Evolutionary conservation across 92 coral and sea anemone genomes (phyloP), one percentile per base, ranked within the genome.

Genomic region (Phenganax stokvisi): DNA sequence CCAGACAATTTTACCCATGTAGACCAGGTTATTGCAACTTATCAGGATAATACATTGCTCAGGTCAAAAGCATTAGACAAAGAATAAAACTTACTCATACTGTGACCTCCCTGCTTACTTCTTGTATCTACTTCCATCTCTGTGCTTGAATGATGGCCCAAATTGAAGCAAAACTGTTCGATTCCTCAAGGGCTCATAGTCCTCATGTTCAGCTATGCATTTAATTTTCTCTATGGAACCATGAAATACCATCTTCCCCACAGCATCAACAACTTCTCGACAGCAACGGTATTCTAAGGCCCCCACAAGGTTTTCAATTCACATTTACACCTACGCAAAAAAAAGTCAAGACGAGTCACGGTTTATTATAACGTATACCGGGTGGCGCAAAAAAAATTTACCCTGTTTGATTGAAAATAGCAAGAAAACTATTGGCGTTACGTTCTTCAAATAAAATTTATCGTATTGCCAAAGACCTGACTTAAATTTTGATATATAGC

Each of bases 61-160:
- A 13, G 12, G 12, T 59, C 20, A 59, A 3, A 59, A 59, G 20
- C 1, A 59, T 59, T 25, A 59, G 20, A 68, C 54, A 47, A 59
- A 59, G 27, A 13, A 6, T 20, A 59, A 20, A 13, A 59, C 73
- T 68, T 17, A 68, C 73, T 68, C 73, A 68, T 68, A 11, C 30
- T 68, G 13, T 68, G 73, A 68, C n/a, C 8, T 47, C 51, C 73
- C 73, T 17, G 73, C 12, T 29, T 7, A 3, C 73, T 68, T 68
- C 51, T 68, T 68, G 73, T 68, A 68, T 29, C 30, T 68, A 47
- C 73, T 68, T 68, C 73, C 73, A 68, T 68, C 73, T 47, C 73
- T 68, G 73, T 68, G 73, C 54, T 68, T 68, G 1, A 68, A 25
- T 15, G 25, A 68, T 8, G 73, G 73, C 47, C 73, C 73, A 68